Evolutionary conservation across 2,113 vertebrate genomes (phyloP).

Genomic region (Laticauda laticaudata): DNA sequence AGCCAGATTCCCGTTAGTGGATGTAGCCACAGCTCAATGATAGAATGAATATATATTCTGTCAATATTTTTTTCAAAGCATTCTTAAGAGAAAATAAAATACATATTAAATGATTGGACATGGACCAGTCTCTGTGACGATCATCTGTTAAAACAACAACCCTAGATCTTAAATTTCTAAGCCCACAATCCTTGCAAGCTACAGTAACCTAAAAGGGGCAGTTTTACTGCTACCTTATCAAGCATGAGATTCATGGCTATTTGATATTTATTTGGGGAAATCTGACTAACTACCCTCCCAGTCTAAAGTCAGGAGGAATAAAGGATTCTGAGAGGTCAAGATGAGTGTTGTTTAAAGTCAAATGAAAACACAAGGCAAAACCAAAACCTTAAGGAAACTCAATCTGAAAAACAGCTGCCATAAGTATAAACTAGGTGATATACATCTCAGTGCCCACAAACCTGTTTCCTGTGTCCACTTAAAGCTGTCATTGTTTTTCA

Average conservation of each 20-base stretch:
- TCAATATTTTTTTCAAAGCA: background rate
- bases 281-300: conserved; percentile 23
- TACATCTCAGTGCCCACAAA: background rate
- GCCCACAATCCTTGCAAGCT: background rate
- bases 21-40: background rate
- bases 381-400: background rate
- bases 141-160: background rate
- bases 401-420: background rate
- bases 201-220: conserved; percentile 4
- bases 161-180: background rate
- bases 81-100: background rate
- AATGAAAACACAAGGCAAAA: background rate
- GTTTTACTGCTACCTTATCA: conserved; percentile 34
- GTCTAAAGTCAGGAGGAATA: background rate
- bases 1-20: background rate
- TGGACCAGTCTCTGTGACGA: conserved; percentile 8
- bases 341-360: conserved; percentile 18
- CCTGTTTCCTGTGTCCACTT: background rate
- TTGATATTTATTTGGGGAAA: background rate
- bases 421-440: background rate
- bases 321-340: background rate
- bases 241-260: background rate
- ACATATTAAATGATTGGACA: background rate
- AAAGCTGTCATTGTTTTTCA: background rate
- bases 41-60: too few relatives aligned